Percentiles rank a stretch among this genome's conserved stretches.
These are phyloP conservation scores for Lasaia peninsularis DNA, from an alignment of 1,140 invertebrate species.

Conservation along the genomic window DNA sequence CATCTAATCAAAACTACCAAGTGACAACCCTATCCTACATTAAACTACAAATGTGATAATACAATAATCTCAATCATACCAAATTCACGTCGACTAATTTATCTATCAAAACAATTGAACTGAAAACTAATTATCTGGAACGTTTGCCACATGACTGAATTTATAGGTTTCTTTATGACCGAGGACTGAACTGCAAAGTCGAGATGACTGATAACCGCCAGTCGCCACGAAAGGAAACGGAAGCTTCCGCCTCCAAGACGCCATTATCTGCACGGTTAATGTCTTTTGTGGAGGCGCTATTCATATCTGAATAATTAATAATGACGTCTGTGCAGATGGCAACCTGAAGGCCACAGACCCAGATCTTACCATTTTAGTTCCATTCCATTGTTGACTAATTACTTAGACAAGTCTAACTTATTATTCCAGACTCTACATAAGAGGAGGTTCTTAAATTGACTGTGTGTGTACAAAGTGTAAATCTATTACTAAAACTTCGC, in stretches of 20 bases:
- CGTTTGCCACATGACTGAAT: conserved; percentile 4
- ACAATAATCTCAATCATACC: too few species aligned
- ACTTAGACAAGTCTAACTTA: too few species aligned
- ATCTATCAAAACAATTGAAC: neutral
- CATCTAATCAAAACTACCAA: too few species aligned
- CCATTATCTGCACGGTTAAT: conserved; percentile 55
- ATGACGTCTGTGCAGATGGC: conserved; percentile 35
- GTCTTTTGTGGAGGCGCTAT: conserved; percentile 48
- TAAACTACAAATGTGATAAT: too few species aligned
- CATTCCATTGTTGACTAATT: too few species aligned
- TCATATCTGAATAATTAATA: conserved; percentile 57
- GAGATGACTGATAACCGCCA: conserved; percentile 41
- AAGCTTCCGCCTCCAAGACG: conserved; percentile 33
- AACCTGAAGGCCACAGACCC: conserved; percentile 25
- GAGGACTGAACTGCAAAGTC: conserved; percentile 16
- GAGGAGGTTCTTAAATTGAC: too few species aligned
- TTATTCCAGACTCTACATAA: too few species aligned
- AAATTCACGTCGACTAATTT: neutral
- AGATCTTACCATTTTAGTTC: neutral
- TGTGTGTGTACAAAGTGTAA: too few species aligned
- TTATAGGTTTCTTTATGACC: conserved; percentile 11
- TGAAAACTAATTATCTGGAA: conserved; percentile 1
- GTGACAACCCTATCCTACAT: too few species aligned
- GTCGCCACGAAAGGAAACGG: conserved; percentile 33
- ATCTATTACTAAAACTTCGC: too few species aligned